phyloP scores from a whole-genome alignment of 2,888 invertebrate genomes.

The Drosophila aldrichi region DNA sequence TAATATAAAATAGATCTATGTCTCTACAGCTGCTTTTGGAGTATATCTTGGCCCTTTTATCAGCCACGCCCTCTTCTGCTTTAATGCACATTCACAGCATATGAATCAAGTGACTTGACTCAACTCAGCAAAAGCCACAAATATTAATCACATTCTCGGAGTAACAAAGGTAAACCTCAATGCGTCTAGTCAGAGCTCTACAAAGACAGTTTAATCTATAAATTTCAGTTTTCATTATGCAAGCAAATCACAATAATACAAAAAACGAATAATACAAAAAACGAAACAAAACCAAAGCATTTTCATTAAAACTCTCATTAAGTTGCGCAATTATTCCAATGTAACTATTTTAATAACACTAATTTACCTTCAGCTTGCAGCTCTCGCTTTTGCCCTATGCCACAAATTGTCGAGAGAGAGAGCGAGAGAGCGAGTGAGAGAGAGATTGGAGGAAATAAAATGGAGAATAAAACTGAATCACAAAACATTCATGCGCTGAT shows the following conservation, averaged over 20 bases:
- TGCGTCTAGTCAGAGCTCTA: constrained; percentile 1
- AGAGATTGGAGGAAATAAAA: constrained; percentile 32
- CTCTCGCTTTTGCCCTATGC: constrained; percentile 41
- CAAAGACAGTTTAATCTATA: neutral
- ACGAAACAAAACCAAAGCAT: constrained; percentile 63
- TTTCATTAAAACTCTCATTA: constrained; percentile 78
- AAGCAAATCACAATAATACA: constrained; percentile 31
- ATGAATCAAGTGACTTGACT: neutral
- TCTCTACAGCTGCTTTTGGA: neutral
- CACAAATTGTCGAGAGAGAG: too few species aligned
- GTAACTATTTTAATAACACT: constrained; percentile 81
- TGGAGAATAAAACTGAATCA: constrained; percentile 50
- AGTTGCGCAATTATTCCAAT: constrained; percentile 75
- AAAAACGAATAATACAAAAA: constrained; percentile 23
- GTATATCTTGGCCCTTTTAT: neutral
- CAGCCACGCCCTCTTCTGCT: neutral
- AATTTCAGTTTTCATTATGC: constrained; percentile 10
- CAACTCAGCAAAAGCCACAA: neutral
- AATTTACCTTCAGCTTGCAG: constrained; percentile 74
- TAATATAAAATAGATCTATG: neutral
- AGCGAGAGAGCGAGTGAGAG: neutral
- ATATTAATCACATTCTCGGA: neutral
- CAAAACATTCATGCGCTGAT: constrained; percentile 48
- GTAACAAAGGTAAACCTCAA: neutral
- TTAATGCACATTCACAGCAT: neutral